Conservation (phyloP, 1,140 invertebrate species). For the Calephelis virginiensis region DNA sequence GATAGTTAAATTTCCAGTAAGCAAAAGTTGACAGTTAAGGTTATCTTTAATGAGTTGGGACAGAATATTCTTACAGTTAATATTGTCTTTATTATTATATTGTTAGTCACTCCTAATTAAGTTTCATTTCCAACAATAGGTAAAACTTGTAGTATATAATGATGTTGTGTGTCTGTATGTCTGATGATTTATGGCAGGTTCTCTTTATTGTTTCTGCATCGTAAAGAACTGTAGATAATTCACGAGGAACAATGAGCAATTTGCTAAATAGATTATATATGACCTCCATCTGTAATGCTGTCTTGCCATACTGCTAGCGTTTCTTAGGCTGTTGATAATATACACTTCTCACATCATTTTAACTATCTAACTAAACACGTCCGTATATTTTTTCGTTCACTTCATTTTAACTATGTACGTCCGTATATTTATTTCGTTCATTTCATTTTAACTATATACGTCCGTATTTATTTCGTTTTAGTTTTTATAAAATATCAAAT, state of each 20-base stretch:
- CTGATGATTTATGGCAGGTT: conserved; percentile 66
- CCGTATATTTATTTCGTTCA: conserved; percentile 19
- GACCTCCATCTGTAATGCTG: conserved; percentile 72
- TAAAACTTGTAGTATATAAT: conserved; percentile 51
- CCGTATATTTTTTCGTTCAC: conserved; percentile 18
- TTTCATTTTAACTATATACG: conserved; percentile 15
- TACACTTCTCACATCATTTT: conserved; percentile 22
- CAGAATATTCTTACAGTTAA: conserved; percentile 2
- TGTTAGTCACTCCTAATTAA: conserved; percentile 41
- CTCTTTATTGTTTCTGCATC: conserved; percentile 72
- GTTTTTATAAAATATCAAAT: conserved; percentile 13
- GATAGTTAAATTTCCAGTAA: too few relatives aligned
- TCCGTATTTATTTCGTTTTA: conserved; percentile 11
- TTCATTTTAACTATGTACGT: conserved; percentile 15
- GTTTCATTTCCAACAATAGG: conserved; percentile 55
- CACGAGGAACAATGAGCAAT: conserved; percentile 74
- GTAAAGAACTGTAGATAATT: conserved; percentile 71
- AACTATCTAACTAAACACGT: conserved; percentile 20
- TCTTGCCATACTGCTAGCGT: conserved; percentile 75
- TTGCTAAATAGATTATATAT: conserved; percentile 74
- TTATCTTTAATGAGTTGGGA: conserved; percentile 8
- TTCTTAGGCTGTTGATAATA: conserved; percentile 59
- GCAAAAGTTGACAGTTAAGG: conserved; percentile 24
- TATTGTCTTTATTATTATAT: conserved; percentile 27
- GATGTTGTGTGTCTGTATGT: conserved; percentile 58